Evolutionary conservation across 2,113 vertebrate species (phyloP), one percentile per base, ranked within the genome.

Genomic region (Micromys minutus): DNA sequence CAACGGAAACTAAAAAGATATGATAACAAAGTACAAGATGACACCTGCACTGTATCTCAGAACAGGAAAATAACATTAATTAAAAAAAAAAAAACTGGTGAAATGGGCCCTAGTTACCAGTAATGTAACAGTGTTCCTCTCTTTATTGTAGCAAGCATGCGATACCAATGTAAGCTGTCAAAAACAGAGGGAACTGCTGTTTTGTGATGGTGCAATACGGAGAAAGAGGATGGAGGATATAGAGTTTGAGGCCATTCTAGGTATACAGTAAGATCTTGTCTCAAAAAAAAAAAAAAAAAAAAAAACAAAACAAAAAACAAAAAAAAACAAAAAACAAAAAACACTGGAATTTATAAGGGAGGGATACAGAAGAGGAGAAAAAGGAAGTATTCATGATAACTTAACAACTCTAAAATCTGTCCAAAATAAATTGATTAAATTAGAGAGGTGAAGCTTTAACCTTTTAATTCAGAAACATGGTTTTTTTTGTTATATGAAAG

Each of bases 1-100:
- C n/a, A 63, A 87, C 85, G 47, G 45, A 93, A 67, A 76, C 77
- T 89, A 88, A 91, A 84, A 45, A 75, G 57, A 91, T 16, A 9
- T 88, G 17, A 50, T 45, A 86, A 59, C 21, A 11, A n/a, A 71
- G 31, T 92, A 12, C 29, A 59, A 2, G 7, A 9, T 59, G 57
- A 16, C 21, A 74, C 79, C 52, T 47, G 13, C 26, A 85, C 81
- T 88, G 22, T 67, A 63, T 47, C 26, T 26, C 75, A 39, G n/a
- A 91, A 55, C 34, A 75, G 59, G 36, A 93, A 76, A 61, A 63
- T 2, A 29, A 57, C 45, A n/a, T 85, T 87, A 80, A 81, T 80
- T 50, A 90, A 39, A 61, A 93, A 89, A 61, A 61, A 89, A 34
- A 63, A 92, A 81, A 50, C 9, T 29, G 61, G 57, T 45, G 34